Evolutionary conservation across 1,140 invertebrate species (phyloP).

Genomic region (Temnothorax curvispinosus): DNA sequence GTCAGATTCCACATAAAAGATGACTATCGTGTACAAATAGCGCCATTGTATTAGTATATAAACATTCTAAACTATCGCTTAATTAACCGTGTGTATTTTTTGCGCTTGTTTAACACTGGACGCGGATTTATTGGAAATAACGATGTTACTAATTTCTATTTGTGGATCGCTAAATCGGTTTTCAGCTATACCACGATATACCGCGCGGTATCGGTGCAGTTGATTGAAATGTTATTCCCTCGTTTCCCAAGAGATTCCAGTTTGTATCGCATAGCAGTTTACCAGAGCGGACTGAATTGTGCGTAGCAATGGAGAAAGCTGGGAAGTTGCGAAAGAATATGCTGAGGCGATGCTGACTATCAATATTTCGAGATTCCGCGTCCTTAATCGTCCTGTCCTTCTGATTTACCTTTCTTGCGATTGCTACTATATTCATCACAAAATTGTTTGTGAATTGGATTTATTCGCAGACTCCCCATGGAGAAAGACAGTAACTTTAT

Average conservation of each 20-base stretch:
- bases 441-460: conserved; percentile 41
- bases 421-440: neutral
- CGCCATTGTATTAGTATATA: neutral
- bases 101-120: neutral
- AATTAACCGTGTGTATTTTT: conserved; percentile 24
- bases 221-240: conserved; percentile 66
- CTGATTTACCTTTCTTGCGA: conserved; percentile 31
- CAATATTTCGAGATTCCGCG: conserved; percentile 28
- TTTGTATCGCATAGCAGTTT: conserved; percentile 63
- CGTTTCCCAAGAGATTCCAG: conserved; percentile 18
- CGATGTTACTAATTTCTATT: conserved; percentile 34
- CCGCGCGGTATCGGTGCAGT: conserved; percentile 40
- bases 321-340: conserved; percentile 33
- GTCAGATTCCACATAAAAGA: conserved; percentile 56
- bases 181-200: neutral
- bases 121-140: conserved; percentile 25
- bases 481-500: conserved; percentile 11
- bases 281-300: conserved; percentile 64
- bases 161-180: conserved; percentile 22
- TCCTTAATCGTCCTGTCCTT: neutral
- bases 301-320: neutral
- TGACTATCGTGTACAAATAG: conserved; percentile 15
- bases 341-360: conserved; percentile 29
- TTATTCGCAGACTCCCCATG: neutral
- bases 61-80: neutral